phyloP scores from a whole-genome alignment of 2,888 invertebrate genomes.

The Digitonthophagus gazella region DNA sequence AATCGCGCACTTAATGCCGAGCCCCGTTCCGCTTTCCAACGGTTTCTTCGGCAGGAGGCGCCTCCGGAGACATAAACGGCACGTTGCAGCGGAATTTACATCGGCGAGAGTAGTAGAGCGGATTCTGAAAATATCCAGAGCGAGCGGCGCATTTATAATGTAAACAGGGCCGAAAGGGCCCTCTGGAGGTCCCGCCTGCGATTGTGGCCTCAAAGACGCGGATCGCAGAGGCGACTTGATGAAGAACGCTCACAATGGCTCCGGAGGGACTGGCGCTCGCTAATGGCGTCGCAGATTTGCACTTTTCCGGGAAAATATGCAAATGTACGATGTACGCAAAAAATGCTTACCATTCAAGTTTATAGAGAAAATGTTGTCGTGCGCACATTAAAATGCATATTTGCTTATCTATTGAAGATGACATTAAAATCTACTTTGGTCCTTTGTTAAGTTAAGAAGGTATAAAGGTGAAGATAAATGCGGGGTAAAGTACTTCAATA shows the following conservation, averaged over 20 bases:
- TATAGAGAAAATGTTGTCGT: background rate
- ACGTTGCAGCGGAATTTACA: background rate
- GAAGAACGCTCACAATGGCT: background rate
- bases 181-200: background rate
- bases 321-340: background rate
- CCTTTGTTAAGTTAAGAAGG: no score
- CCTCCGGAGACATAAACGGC: background rate
- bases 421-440: no score
- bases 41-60: background rate
- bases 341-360: background rate
- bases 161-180: background rate
- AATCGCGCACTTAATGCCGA: background rate
- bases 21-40: background rate
- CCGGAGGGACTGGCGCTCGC: background rate
- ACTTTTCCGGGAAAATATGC: background rate
- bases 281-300: background rate
- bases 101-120: no score
- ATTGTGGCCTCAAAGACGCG: background rate
- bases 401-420: background rate
- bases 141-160: background rate
- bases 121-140: background rate
- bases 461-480: no score
- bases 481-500: no score
- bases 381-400: background rate
- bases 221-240: background rate